phyloP scores from a whole-genome alignment of 1,140 invertebrate species.

The Pseudomyrmex pallidus region DNA sequence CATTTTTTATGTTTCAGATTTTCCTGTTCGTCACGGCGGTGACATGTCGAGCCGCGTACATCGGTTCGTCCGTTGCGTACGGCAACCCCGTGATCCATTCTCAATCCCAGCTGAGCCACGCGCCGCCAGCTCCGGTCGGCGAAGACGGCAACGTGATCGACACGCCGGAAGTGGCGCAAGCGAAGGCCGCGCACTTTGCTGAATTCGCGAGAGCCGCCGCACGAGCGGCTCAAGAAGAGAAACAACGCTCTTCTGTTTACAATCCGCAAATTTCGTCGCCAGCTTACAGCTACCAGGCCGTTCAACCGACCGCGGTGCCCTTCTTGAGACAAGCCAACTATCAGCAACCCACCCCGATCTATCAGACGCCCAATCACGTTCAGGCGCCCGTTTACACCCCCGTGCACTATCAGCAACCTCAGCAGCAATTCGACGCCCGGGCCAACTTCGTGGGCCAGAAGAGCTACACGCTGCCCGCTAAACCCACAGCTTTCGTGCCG shows the following conservation, averaged over 20 bases:
- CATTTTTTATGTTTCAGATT: conserved; percentile 71
- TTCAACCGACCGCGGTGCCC: conserved; percentile 45
- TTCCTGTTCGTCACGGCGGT: conserved; percentile 71
- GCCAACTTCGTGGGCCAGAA: conserved; percentile 71
- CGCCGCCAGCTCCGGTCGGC: conserved; percentile 86
- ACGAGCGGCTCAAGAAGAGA: conserved; percentile 75
- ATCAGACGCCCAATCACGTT: conserved; percentile 50
- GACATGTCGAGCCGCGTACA: conserved; percentile 76
- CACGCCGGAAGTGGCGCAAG: conserved; percentile 85
- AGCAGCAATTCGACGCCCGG: conserved; percentile 69
- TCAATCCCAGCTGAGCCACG: conserved; percentile 75
- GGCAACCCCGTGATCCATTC: conserved; percentile 66
- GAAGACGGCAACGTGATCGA: conserved; percentile 85
- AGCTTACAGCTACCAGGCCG: conserved; percentile 34
- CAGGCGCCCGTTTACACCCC: conserved; percentile 31
- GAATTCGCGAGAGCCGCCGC: conserved; percentile 84
- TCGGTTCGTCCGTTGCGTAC: conserved; percentile 72
- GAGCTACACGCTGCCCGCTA: conserved; percentile 65
- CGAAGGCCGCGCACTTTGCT: conserved; percentile 84
- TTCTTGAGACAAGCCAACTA: conserved; percentile 52
- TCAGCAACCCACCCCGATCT: conserved; percentile 48
- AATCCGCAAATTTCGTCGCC: conserved; percentile 34
- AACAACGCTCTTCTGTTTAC: conserved; percentile 37
- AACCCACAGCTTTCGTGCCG: conserved; percentile 80
- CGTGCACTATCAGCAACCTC: conserved; percentile 59